Evolutionary conservation across 2,113 vertebrate species (phyloP).

Genomic region (Lamprotornis superbus): DNA sequence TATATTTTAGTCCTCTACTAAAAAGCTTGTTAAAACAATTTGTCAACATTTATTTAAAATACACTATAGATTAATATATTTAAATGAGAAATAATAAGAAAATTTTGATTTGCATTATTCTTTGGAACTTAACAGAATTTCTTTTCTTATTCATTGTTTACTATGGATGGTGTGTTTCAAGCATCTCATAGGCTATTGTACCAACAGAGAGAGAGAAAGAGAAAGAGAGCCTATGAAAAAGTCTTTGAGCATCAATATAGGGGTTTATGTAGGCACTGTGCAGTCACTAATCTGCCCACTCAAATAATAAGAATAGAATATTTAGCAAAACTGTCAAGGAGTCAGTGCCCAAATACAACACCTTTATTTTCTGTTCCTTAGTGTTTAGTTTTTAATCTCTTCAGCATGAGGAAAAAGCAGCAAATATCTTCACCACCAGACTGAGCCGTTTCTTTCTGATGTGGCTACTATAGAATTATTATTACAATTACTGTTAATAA

Average conservation of each 20-base stretch:
- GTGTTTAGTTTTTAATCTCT: not conserved
- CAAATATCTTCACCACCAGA: not conserved
- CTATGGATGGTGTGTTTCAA: not conserved
- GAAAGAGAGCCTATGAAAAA: not conserved
- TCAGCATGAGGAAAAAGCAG: not conserved
- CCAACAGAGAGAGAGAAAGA: not conserved
- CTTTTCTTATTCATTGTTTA: not conserved
- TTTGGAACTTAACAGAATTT: not conserved
- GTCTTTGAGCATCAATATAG: not conserved
- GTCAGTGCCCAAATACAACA: not conserved
- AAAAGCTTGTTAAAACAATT: not conserved
- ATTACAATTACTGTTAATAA: not conserved
- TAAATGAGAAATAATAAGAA: not conserved
- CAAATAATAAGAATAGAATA: not conserved
- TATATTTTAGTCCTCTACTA: not conserved
- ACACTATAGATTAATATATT: not conserved
- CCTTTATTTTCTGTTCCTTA: not conserved
- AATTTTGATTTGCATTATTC: not conserved
- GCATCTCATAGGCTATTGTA: not conserved
- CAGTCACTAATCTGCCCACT: not conserved
- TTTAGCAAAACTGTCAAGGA: not conserved
- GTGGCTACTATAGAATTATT: not conserved
- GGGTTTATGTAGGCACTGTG: not conserved
- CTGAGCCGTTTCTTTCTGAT: not conserved
- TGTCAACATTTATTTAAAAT: not conserved